These are phyloP conservation scores for Helogale parvula DNA, from an alignment of 2,113 vertebrate genomes.

Conservation along the genomic window DNA sequence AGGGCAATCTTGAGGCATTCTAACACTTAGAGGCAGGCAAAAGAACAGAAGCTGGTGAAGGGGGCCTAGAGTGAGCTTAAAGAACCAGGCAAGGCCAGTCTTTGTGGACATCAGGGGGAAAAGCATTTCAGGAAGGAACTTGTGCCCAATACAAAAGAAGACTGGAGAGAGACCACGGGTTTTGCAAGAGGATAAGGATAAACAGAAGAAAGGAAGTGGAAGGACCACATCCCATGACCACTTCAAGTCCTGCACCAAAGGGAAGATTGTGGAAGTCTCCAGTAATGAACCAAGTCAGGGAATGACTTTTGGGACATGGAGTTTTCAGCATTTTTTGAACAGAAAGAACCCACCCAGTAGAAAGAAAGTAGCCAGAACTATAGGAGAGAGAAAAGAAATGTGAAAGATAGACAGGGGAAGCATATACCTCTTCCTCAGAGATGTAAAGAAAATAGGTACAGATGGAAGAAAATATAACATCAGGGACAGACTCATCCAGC, in stretches of 20 bases:
- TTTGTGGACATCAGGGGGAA: not conserved
- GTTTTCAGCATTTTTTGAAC: not conserved
- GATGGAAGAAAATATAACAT: not conserved
- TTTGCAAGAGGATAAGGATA: not conserved
- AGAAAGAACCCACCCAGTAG: not conserved
- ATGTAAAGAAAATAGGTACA: not conserved
- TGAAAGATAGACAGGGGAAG: not conserved
- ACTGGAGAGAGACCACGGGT: not conserved
- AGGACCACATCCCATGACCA: not conserved
- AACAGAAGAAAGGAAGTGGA: not conserved
- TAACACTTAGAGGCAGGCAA: not conserved
- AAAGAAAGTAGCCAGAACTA: not conserved
- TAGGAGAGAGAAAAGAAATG: not conserved
- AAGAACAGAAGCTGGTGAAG: not conserved
- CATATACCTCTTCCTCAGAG: not conserved
- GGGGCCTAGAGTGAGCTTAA: not conserved
- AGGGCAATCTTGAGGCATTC: not conserved
- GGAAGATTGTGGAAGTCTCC: not conserved
- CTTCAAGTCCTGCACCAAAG: not conserved
- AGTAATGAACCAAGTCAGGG: not conserved
- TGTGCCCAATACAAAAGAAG: not conserved
- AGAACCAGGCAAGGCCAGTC: not conserved
- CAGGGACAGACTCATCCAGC: not conserved
- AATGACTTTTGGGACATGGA: not conserved
- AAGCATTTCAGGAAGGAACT: not conserved